Base-by-base conservation (phyloP, 23 tunicate species). In the Trididemnum clinides region DNA sequence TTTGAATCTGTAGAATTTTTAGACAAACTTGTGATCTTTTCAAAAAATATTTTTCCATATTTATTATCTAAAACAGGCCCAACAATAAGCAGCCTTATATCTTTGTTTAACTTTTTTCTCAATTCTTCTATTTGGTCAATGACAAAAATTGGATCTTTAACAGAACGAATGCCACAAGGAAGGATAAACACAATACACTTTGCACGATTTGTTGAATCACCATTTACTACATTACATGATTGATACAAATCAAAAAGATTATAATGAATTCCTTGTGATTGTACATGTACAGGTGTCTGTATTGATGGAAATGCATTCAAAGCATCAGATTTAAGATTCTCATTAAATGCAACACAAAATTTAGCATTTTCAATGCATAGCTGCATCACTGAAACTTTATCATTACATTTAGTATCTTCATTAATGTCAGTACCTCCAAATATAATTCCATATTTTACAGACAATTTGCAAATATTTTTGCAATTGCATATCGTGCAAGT, bases 361-460 rank as follows among this genome's bases (percentile, higher is more conserved):
- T 31, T 1, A 33, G 95, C 64, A 27, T 39, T 57, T 31, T 80
- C 26, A 21, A 94, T 32, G 64, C 82, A 72, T 22, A 5, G 32
- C 72, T 82, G 39, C 66, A 95, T 85, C n/a, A 83, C 50, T 19
- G 1, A 0, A 1, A 63, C 34, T 90, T 90, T 90, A 30, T 69
- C 49, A 1, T 71, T 57, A 58, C 69, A 64, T 2, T 82, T 54
- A 2, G 77, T 54, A 82, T 95, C 92, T 12, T 89, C 89, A 87
- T 95, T 95, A 18, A 95, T 5, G 84, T 95, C 99, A 26, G 99
- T 95, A 29, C 99, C 99, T 33, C 99, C 99, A 87, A 86, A 95
- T 39, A 95, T 89, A 12, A 95, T 59, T 20, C 88, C 90, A 86
- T 85, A 94, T 28, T 58, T 82, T 22, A 89, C 64, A 37, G 28